phyloP scores from a whole-genome alignment of 2,113 vertebrate genomes.

The Sebastes fasciatus region DNA sequence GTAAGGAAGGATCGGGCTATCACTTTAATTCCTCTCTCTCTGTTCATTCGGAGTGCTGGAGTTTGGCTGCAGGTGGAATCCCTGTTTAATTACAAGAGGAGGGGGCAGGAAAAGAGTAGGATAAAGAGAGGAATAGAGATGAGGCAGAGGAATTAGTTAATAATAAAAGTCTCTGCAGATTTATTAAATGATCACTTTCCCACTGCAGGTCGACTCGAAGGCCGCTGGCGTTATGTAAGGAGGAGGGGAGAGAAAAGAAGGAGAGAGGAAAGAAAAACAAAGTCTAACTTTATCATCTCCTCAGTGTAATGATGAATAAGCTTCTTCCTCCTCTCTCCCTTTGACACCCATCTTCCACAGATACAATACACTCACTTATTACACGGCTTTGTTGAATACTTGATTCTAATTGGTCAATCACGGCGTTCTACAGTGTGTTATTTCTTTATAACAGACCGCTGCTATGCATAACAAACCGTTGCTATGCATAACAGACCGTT shows the following conservation, averaged over 20 bases:
- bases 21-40: slow-evolving; percentile 57
- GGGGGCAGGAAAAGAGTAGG: slow-evolving; percentile 46
- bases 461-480: too few relatives aligned
- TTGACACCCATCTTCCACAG: slow-evolving; percentile 7
- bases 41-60: slow-evolving; percentile 68
- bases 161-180: slow-evolving; percentile 78
- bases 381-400: too few relatives aligned
- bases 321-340: background rate
- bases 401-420: too few relatives aligned
- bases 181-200: slow-evolving; percentile 75
- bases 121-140: slow-evolving; percentile 68
- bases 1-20: slow-evolving; percentile 55
- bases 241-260: slow-evolving; percentile 21
- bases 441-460: too few relatives aligned
- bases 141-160: slow-evolving; percentile 76
- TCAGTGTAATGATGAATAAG: slow-evolving; percentile 15
- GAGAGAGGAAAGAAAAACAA: slow-evolving; percentile 49
- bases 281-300: slow-evolving; percentile 41
- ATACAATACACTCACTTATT: background rate
- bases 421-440: too few relatives aligned
- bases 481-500: too few relatives aligned
- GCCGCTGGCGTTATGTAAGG: slow-evolving; percentile 44
- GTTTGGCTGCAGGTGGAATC: slow-evolving; percentile 77
- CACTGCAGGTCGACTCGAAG: slow-evolving; percentile 55
- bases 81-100: slow-evolving; percentile 78